Conservation (phyloP, 2,113 vertebrate species). For the Mustelus asterias region DNA sequence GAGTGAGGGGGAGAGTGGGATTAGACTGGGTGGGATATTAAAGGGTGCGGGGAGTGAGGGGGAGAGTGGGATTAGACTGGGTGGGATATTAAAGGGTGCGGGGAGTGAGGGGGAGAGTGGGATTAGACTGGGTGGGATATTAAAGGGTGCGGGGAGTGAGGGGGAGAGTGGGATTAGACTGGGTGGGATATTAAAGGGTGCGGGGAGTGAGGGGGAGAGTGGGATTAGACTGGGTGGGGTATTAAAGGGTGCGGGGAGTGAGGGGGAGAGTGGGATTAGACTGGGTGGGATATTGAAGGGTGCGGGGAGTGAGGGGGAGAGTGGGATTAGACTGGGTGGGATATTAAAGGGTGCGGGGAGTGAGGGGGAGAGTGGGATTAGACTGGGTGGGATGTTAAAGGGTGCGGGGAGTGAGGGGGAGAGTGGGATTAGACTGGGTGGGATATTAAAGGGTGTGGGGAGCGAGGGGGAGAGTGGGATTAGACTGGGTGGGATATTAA, state of each 20-base stretch:
- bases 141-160: no score
- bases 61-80: not conserved
- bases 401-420: not conserved
- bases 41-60: no score
- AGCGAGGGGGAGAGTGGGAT: not conserved
- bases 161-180: not conserved
- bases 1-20: not conserved
- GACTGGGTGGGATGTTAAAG: no score
- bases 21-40: not conserved
- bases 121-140: not conserved
- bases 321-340: not conserved
- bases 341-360: no score
- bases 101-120: not conserved
- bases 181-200: no score
- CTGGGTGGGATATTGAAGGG: no score
- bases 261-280: not conserved
- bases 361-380: not conserved
- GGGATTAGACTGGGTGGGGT: not conserved
- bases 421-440: not conserved
- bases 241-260: no score
- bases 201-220: not conserved
- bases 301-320: not conserved
- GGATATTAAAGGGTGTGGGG: no score
- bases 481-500: not conserved
- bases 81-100: no score